Conservation (phyloP, 2,113 vertebrate species). For the Psammodynastes pulverulentus region DNA sequence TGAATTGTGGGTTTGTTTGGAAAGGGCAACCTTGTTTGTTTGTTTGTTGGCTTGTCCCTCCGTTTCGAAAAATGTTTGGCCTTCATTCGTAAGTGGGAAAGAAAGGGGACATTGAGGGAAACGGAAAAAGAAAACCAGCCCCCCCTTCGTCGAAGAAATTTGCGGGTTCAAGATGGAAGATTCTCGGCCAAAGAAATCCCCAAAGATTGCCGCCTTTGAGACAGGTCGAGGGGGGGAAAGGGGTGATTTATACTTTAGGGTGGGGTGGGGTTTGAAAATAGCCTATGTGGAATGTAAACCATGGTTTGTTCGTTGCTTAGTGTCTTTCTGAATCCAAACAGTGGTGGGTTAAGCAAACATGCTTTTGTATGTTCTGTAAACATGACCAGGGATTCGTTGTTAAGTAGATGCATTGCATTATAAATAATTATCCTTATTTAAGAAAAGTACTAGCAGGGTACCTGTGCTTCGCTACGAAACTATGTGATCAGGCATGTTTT, state of each 20-base stretch:
- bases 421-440: background rate
- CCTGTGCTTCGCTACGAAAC: too few species aligned
- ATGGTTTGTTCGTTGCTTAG: background rate
- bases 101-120: background rate
- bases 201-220: conserved; percentile 15
- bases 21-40: background rate
- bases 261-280: background rate
- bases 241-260: background rate
- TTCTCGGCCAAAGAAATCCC: conserved; percentile 22
- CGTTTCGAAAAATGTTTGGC: background rate
- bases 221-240: conserved; percentile 32
- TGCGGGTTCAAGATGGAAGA: conserved; percentile 15
- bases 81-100: background rate
- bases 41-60: background rate
- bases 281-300: background rate
- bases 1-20: background rate
- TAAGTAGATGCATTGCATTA: background rate
- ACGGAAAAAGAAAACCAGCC: too few species aligned
- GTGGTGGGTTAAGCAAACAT: background rate
- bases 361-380: background rate
- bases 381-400: background rate
- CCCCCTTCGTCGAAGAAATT: background rate
- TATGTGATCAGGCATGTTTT: too few species aligned
- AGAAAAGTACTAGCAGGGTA: too few species aligned
- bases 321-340: background rate